phyloP scores from a whole-genome alignment of 1,140 invertebrate species.

The Drosophila elegans region DNA sequence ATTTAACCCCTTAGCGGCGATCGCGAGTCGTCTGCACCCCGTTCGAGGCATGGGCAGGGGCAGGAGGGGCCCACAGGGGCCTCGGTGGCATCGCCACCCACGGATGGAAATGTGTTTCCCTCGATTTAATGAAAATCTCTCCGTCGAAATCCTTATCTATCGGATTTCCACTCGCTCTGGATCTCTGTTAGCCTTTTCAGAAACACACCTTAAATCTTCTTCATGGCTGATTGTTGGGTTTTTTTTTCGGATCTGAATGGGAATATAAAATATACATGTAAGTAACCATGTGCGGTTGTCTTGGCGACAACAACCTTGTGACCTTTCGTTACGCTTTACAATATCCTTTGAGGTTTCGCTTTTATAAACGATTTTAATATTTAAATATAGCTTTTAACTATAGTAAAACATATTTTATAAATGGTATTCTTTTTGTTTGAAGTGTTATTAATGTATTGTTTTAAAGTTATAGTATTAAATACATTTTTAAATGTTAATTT shows the following conservation, averaged over 20 bases:
- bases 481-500: too few species aligned
- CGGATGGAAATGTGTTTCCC: background rate
- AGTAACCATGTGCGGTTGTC: conserved; percentile 24
- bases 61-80: conserved; percentile 40
- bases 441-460: too few species aligned
- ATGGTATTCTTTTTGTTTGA: too few species aligned
- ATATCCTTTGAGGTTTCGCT: background rate
- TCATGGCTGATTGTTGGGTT: conserved; percentile 20
- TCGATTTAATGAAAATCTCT: conserved; percentile 6
- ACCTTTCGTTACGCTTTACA: conserved; percentile 39
- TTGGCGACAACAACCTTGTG: conserved; percentile 40
- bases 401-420: too few species aligned
- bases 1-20: conserved; percentile 4
- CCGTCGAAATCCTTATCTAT: conserved; percentile 13
- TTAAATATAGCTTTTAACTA: too few species aligned
- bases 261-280: conserved; percentile 15
- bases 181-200: background rate
- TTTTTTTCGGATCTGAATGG: conserved; percentile 18
- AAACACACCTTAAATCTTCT: conserved; percentile 4
- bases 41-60: conserved; percentile 25
- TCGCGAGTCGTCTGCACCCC: conserved; percentile 25
- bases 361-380: too few species aligned
- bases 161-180: conserved; percentile 17
- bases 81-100: conserved; percentile 42
- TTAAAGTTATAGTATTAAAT: too few species aligned